A percentile compares a stretch with the other conserved stretches of the same genome.
phyloP scores from a whole-genome alignment of 1,140 invertebrate species.

The Grapholita molesta region DNA sequence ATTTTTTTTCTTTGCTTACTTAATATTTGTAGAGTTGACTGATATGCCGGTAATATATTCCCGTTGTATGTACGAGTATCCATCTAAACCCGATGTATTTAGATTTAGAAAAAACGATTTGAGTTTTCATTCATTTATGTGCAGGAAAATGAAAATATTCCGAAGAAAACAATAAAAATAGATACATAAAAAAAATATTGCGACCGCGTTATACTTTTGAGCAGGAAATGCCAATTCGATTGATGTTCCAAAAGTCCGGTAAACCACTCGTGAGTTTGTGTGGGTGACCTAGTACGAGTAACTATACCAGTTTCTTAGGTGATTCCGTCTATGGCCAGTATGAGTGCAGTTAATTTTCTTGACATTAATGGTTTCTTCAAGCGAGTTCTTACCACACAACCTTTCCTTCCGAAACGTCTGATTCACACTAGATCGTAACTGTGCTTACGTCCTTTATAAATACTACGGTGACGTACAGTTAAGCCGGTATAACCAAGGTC shows the following conservation, averaged over 20 bases:
- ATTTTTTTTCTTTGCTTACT: no score
- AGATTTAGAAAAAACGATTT: no score
- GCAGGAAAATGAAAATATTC: no score
- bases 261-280: neutral
- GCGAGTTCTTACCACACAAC: conserved; percentile 16
- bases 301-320: conserved; percentile 8
- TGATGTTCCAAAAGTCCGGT: neutral
- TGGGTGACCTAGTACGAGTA: neutral
- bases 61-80: no score
- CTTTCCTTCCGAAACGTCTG: neutral
- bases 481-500: no score
- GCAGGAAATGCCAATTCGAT: neutral
- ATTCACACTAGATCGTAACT: neutral
- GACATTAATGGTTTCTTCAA: conserved; percentile 24
- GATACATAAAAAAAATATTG: no score
- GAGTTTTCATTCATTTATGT: no score
- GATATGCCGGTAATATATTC: no score
- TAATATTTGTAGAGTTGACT: no score
- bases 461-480: neutral
- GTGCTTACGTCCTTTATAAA: neutral
- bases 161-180: no score
- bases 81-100: no score
- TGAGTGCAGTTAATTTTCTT: conserved; percentile 20
- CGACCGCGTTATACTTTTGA: no score
- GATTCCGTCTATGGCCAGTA: neutral